Conservation (phyloP, 2,113 vertebrate genomes). For the Thermophis baileyi region DNA sequence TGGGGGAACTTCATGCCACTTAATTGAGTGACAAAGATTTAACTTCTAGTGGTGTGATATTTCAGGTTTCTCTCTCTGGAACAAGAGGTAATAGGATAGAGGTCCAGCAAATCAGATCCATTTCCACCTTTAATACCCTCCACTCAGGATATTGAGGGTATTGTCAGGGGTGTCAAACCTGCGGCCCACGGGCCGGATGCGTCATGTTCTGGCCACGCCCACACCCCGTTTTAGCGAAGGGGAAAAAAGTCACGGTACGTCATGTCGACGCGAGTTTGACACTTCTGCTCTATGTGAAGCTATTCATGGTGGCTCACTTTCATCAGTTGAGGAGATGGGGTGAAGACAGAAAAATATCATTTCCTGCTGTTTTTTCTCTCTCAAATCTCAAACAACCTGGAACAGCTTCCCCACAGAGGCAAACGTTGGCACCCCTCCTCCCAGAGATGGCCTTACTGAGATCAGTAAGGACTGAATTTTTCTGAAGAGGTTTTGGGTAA, state of each 20-base stretch:
- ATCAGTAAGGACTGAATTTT: too few relatives aligned
- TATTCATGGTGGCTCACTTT: not conserved
- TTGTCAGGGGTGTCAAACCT: too few relatives aligned
- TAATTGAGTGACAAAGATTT: not conserved
- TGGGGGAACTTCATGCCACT: not conserved
- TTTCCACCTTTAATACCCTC: not conserved
- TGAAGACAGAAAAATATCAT: not conserved
- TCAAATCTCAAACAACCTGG: not conserved
- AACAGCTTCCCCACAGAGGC: not conserved
- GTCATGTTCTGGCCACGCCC: too few relatives aligned
- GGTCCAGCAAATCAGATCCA: not conserved
- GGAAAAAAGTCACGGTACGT: too few relatives aligned
- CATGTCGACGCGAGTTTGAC: too few relatives aligned
- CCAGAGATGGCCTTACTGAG: too few relatives aligned
- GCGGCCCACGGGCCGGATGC: too few relatives aligned
- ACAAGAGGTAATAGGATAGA: not conserved
- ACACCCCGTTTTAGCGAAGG: too few relatives aligned
- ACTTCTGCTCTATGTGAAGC: not conserved
- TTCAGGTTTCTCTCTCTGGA: not conserved
- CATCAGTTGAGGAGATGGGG: not conserved
- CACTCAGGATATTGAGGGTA: too few relatives aligned
- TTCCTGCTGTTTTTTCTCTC: not conserved
- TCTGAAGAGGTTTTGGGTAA: too few relatives aligned
- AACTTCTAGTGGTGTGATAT: not conserved
- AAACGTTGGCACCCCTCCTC: too few relatives aligned